Evolutionary conservation across 2,888 invertebrate species (phyloP), one percentile per base, ranked within the genome.

Genomic region (Bhutanitis thaidina): DNA sequence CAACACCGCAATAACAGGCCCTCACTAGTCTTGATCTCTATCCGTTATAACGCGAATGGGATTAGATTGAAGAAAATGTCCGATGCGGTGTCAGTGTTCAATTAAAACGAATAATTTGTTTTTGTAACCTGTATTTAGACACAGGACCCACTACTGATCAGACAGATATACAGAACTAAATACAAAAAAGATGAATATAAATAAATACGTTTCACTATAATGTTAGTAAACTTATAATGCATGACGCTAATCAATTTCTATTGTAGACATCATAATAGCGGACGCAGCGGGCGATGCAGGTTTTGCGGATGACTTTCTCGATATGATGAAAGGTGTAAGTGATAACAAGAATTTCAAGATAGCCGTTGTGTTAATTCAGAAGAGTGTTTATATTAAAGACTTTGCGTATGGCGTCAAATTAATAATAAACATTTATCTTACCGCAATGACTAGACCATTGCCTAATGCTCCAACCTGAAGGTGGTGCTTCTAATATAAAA

Each of bases 291-390:
- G 71, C 15, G 75, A 65, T 43, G 59, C 59, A 5, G 72, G 67
- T 7, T 82, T 79, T 54, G 61, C 76, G 2, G 84, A 84, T 52
- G 74, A 80, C 44, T 86, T 84, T 52, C 69, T 83, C 8, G 71
- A 82, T 47, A 80, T 81, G 83, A 84, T 86, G 79, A 77, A 69
- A 20, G 77, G 65, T 53, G 86, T 85, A 69, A 82, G 50, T 51
- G 12, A 35, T 43, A 36, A 36, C n/a, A 37, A 27, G 10, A 48
- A 40, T 29, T 40, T 25, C 14, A 40, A 7, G 29, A 16, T 27
- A 8, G 34, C 27, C 27, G 27, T 34, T 35, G 35, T 40, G 39
- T 40, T 37, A 12, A 48, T 20, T 1, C n/a, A 41, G 10, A 46
- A 37, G 16, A 46, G 46, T 29, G 46, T 13, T 49, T 9, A 43